Evolutionary conservation across 1,140 invertebrate species (phyloP).

Genomic region (Drosophila auraria): DNA sequence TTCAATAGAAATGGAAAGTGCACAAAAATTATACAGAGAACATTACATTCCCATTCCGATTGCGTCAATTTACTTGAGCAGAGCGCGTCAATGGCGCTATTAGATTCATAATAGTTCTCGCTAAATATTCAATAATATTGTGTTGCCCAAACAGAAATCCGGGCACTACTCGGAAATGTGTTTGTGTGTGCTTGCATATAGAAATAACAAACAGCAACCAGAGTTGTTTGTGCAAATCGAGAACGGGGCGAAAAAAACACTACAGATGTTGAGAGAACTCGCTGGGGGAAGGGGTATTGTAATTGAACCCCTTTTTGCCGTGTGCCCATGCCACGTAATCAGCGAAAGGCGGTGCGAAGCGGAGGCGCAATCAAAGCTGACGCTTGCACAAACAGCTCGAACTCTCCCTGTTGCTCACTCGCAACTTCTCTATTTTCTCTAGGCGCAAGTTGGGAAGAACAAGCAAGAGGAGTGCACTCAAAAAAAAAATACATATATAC

Average conservation of each 20-base stretch:
- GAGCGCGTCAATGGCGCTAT: conserved; percentile 17
- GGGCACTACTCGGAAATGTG: not conserved
- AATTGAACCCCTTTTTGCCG: not conserved
- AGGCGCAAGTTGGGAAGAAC: not conserved
- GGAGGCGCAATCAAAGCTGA: conserved; percentile 22
- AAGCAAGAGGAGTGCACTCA: not conserved
- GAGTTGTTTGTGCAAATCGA: conserved; percentile 31
- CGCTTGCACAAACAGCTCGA: conserved; percentile 24
- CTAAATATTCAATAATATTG: conserved; percentile 36
- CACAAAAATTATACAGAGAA: not conserved
- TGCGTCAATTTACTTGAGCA: conserved; percentile 26
- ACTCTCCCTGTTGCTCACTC: not conserved
- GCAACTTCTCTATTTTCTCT: not conserved
- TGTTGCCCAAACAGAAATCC: conserved; percentile 27
- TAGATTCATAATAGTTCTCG: conserved; percentile 19
- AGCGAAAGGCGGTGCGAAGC: not conserved
- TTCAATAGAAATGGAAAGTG: conserved; percentile 4
- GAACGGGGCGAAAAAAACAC: conserved; percentile 18
- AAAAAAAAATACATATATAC: not conserved
- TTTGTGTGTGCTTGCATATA: conserved; percentile 16
- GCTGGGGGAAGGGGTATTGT: not conserved
- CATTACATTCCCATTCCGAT: conserved; percentile 10
- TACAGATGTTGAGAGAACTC: conserved; percentile 15
- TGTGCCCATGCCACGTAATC: conserved; percentile 2
- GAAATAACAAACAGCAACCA: conserved; percentile 38